A percentile compares a stretch with the other conserved stretches of the same genome.
Evolutionary conservation across 2,113 vertebrate genomes (phyloP).

Genomic region (Podiceps cristatus): DNA sequence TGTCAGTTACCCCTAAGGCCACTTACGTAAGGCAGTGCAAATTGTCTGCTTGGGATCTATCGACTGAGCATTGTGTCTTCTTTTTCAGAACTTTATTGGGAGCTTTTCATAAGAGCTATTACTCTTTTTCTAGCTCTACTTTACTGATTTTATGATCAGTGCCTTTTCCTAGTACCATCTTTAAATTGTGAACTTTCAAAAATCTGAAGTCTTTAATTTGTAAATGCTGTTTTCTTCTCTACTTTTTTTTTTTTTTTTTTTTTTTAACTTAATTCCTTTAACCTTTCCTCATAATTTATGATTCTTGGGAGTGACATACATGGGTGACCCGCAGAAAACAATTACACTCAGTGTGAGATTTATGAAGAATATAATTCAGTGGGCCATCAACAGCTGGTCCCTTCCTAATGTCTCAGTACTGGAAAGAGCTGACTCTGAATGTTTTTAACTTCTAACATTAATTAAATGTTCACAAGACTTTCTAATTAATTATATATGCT

Average conservation of each 20-base stretch:
- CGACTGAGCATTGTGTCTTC: neutral
- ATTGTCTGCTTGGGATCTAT: neutral
- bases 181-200: neutral
- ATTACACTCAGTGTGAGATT: constrained; percentile 23
- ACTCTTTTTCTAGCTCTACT: neutral
- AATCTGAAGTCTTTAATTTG: neutral
- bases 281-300: no score
- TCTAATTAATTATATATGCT: constrained; percentile 3
- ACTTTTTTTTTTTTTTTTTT: neutral
- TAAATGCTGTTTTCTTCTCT: neutral
- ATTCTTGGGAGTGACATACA: neutral
- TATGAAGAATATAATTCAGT: constrained; percentile 13
- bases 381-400: neutral
- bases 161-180: neutral
- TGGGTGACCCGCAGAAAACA: neutral
- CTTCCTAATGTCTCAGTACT: neutral
- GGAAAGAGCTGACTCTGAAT: neutral
- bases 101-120: neutral
- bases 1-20: neutral
- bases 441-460: neutral
- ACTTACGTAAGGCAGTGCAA: neutral
- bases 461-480: constrained; percentile 33
- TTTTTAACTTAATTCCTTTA: no score
- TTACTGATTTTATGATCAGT: neutral
- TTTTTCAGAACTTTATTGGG: neutral